Percentiles rank a stretch among this genome's conserved stretches.
These are phyloP conservation scores for Heliconius ethilla DNA, from an alignment of 2,888 invertebrate genomes.

Conservation along the genomic window DNA sequence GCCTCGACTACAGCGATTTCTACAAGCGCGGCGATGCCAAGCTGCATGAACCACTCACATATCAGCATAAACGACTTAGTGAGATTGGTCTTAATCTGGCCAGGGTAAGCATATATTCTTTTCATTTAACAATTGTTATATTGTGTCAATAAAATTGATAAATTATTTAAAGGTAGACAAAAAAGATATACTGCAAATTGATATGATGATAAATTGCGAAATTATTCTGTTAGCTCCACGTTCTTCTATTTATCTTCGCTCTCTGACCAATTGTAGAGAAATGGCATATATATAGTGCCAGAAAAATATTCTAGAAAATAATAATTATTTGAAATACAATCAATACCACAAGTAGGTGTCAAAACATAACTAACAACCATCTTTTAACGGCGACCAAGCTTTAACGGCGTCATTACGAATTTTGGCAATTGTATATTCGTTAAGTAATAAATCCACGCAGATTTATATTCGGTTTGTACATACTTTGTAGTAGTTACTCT, in stretches of 20 bases:
- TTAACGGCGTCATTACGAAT: neutral
- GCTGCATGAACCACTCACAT: conserved; percentile 85
- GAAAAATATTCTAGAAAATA: neutral
- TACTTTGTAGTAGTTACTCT: neutral
- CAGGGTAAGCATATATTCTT: conserved; percentile 54
- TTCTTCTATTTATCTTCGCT: too few relatives aligned
- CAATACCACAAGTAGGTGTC: neutral
- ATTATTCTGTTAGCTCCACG: too few relatives aligned
- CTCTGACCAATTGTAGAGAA: neutral
- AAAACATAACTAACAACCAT: too few relatives aligned
- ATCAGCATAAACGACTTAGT: conserved; percentile 84
- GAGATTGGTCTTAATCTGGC: conserved; percentile 74
- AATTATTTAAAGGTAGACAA: neutral
- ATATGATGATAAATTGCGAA: neutral
- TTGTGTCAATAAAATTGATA: neutral
- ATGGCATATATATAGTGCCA: neutral
- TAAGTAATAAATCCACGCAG: neutral
- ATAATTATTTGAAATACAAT: neutral
- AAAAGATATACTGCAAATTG: neutral
- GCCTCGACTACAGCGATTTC: conserved; percentile 97
- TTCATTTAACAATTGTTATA: neutral
- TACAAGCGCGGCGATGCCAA: conserved; percentile 92
- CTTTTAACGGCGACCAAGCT: neutral
- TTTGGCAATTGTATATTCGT: too few relatives aligned
- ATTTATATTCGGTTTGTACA: neutral